Evolutionary conservation across 2,888 invertebrate species (phyloP).

Genomic region (Drosophila nr. fundita): DNA sequence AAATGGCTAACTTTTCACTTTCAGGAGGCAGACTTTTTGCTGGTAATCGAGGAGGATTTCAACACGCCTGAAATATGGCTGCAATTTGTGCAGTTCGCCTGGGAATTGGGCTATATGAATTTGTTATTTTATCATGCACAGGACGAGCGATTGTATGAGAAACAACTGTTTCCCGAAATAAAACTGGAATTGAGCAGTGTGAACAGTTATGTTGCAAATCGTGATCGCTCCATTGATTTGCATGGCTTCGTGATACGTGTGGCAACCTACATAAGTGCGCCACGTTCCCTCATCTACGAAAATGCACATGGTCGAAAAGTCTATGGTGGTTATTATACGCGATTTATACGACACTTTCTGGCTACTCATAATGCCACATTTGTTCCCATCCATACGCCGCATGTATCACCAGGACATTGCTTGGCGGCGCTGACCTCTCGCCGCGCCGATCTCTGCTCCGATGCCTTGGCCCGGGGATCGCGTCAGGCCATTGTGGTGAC

Average conservation of each 20-base stretch:
- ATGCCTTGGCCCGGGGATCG: conserved; percentile 50
- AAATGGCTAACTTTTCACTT: conserved; percentile 26
- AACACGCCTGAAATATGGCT: conserved; percentile 33
- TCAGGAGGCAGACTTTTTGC: conserved; percentile 50
- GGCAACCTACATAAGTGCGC: conserved; percentile 61
- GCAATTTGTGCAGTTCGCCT: conserved; percentile 27
- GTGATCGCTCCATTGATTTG: conserved; percentile 15
- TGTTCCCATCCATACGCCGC: conserved; percentile 42
- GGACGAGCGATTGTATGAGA: conserved; percentile 34
- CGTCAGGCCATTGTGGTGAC: conserved; percentile 33
- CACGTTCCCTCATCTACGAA: conserved; percentile 51
- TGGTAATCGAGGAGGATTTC: conserved; percentile 23
- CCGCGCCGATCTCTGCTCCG: conserved; percentile 56
- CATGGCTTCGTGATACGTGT: conserved; percentile 52
- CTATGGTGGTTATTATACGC: conserved; percentile 63
- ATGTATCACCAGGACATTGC: conserved; percentile 53
- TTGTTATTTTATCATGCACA: conserved; percentile 46
- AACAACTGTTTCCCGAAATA: conserved; percentile 43
- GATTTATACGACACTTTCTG: conserved; percentile 49
- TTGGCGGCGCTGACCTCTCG: conserved; percentile 14
- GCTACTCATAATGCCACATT: conserved; percentile 52
- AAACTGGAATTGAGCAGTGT: conserved; percentile 24
- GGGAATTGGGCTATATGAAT: conserved; percentile 45
- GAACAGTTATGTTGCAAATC: conserved; percentile 16
- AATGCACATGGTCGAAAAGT: conserved; percentile 28